Evolutionary conservation across 2,113 vertebrate species (phyloP).

Genomic region (Lipotes vexillifer): DNA sequence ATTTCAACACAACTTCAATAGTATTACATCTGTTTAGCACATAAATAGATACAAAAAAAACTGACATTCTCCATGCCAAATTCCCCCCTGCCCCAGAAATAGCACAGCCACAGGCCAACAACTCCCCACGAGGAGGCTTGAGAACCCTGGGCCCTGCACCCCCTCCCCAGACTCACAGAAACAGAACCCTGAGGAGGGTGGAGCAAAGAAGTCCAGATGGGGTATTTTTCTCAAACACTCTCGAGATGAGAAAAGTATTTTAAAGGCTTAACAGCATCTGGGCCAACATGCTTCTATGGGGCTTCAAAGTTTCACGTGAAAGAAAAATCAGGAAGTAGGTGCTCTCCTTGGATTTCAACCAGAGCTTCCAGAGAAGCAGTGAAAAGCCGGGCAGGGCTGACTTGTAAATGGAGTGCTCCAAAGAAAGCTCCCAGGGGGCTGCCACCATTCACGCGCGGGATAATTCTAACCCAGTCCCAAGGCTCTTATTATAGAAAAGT

Average conservation of each 20-base stretch:
- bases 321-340: background rate
- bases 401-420: background rate
- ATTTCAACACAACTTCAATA: background rate
- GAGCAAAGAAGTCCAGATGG: background rate
- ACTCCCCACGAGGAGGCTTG: background rate
- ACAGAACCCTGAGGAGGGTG: background rate
- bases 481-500: background rate
- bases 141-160: background rate
- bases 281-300: background rate
- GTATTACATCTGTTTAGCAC: background rate
- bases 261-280: background rate
- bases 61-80: background rate
- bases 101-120: background rate
- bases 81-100: background rate
- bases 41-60: background rate
- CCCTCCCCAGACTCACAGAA: background rate
- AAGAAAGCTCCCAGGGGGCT: background rate
- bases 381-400: background rate
- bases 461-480: background rate
- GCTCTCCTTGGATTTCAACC: background rate
- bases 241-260: background rate
- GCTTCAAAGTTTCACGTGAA: background rate
- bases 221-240: background rate
- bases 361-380: background rate
- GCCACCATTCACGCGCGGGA: accelerated